phyloP scores from a whole-genome alignment of 2,797 vertebrate genomes.

The Enteromius argenteus region DNA sequence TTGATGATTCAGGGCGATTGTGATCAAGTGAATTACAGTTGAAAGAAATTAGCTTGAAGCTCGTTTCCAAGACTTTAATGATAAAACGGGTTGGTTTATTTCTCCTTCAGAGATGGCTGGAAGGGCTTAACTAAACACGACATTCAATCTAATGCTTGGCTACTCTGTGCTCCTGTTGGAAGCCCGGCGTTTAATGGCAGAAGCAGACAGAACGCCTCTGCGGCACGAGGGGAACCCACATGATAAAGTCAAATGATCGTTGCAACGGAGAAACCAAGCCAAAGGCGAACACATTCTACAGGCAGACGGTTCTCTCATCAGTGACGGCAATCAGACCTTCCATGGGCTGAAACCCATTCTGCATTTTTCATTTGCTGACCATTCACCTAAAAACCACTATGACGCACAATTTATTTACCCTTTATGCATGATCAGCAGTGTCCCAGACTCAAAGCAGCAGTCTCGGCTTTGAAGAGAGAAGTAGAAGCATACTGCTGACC shows the following conservation, averaged over 20 bases:
- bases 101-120: slow-evolving; percentile 46
- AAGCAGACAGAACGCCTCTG: slow-evolving; percentile 58
- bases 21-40: background rate
- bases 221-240: slow-evolving; percentile 34
- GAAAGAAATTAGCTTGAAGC: slow-evolving; percentile 12
- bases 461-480: slow-evolving; percentile 3
- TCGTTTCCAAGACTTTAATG: slow-evolving; percentile 33
- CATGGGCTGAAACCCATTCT: slow-evolving; percentile 42
- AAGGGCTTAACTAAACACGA: slow-evolving; percentile 62
- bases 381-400: slow-evolving; percentile 59
- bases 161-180: slow-evolving; percentile 56
- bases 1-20: background rate
- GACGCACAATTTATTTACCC: slow-evolving; percentile 51
- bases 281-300: slow-evolving; percentile 53
- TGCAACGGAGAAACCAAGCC: slow-evolving; percentile 60
- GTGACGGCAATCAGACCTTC: slow-evolving; percentile 48
- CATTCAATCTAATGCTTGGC: slow-evolving; percentile 58
- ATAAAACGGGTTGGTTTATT: slow-evolving; percentile 50
- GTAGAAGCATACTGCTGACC: background rate
- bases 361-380: slow-evolving; percentile 59
- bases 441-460: slow-evolving; percentile 11
- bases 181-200: slow-evolving; percentile 62
- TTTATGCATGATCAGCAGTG: slow-evolving; percentile 57
- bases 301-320: slow-evolving; percentile 61
- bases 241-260: slow-evolving; percentile 58